A percentile compares a stretch with the other conserved stretches of the same genome.
Conservation (phyloP, 2,888 invertebrate genomes). For the Aelia acuminata region DNA sequence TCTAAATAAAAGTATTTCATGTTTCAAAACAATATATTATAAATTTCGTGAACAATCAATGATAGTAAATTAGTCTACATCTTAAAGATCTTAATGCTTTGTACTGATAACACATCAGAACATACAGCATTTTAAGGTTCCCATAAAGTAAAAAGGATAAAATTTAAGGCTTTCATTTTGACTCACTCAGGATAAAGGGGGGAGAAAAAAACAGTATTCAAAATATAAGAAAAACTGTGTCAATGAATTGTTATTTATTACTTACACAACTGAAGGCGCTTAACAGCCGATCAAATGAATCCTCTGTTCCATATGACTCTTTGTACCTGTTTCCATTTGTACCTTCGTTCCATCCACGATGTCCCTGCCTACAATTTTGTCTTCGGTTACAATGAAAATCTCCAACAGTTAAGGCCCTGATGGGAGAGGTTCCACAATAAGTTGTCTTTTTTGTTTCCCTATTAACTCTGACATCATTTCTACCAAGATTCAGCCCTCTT, state of each 20-base stretch:
- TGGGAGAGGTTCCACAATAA: not conserved
- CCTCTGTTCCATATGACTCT: conserved; percentile 34
- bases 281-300: conserved; percentile 56
- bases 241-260: not conserved
- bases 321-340: not conserved
- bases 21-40: too few relatives aligned
- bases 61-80: too few relatives aligned
- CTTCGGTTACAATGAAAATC: conserved; percentile 22
- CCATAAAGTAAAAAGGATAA: not conserved
- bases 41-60: too few relatives aligned
- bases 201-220: too few relatives aligned
- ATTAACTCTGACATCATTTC: conserved; percentile 54
- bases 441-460: conserved; percentile 59
- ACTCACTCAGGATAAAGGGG: not conserved
- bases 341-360: not conserved
- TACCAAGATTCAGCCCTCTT: conserved; percentile 58
- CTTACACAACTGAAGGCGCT: conserved; percentile 64
- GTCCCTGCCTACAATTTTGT: conserved; percentile 36
- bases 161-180: not conserved
- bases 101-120: not conserved
- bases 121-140: not conserved
- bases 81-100: not conserved
- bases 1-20: too few relatives aligned
- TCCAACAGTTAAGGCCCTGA: not conserved
- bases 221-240: not conserved